Conservation (phyloP, 2,888 invertebrate genomes). For the Leptogaster cylindrica region DNA sequence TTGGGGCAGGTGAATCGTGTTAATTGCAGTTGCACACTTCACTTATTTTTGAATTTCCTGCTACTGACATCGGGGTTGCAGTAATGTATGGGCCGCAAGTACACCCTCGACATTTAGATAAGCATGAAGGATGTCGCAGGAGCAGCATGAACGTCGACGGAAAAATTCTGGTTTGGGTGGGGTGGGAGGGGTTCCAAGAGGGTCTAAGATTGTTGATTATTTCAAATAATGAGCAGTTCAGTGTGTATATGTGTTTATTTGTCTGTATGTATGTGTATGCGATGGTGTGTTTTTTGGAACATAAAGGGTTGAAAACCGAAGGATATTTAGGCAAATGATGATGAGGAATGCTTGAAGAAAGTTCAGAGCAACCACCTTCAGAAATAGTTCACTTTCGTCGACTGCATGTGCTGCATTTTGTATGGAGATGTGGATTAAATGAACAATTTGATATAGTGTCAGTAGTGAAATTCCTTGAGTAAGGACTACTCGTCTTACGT, state of each 20-base stretch:
- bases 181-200: not conserved
- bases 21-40: conserved; percentile 32
- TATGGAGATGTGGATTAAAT: conserved; percentile 23
- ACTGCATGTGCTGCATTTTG: not conserved
- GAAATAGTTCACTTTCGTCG: conserved; percentile 9
- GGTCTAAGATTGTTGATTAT: conserved; percentile 9
- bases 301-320: not conserved
- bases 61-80: not conserved
- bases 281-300: conserved; percentile 17
- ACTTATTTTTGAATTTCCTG: conserved; percentile 34
- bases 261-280: no score
- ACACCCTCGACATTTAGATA: not conserved
- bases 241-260: no score
- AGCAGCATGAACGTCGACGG: not conserved
- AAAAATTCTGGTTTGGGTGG: not conserved
- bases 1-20: conserved; percentile 32
- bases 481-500: no score
- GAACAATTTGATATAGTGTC: conserved; percentile 29
- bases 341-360: not conserved
- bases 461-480: no score
- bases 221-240: conserved; percentile 31
- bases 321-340: conserved; percentile 16
- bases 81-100: conserved; percentile 1
- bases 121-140: not conserved
- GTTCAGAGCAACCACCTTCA: conserved; percentile 30